A percentile compares a stretch with the other conserved stretches of the same genome.
These are phyloP conservation scores for Drosophila kambysellisi DNA, from an alignment of 2,888 invertebrate species.

Conservation along the genomic window DNA sequence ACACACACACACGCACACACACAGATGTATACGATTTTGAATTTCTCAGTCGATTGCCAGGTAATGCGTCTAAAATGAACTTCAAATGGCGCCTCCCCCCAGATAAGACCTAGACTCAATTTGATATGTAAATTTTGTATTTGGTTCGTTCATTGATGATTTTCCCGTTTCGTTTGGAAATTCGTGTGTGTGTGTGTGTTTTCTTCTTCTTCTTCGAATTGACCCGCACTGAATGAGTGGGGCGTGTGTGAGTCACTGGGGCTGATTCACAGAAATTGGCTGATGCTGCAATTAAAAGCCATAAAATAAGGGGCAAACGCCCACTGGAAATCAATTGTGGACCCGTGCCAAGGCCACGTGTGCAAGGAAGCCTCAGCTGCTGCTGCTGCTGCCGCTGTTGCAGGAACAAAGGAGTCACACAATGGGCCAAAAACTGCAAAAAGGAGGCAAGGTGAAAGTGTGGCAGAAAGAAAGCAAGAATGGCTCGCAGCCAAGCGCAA, in stretches of 20 bases:
- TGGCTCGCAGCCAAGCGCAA: constrained; percentile 51
- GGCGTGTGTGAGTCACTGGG: constrained; percentile 41
- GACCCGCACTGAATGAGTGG: constrained; percentile 6
- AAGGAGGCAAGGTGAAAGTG: constrained; percentile 69
- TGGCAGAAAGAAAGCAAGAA: constrained; percentile 36
- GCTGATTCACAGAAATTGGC: constrained; percentile 54
- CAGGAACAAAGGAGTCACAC: constrained; percentile 57
- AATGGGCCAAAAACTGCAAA: constrained; percentile 51
- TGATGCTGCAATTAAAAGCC: constrained; percentile 39
- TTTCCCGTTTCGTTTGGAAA: constrained; percentile 59
- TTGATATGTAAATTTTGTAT: constrained; percentile 68
- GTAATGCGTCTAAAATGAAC: constrained; percentile 72
- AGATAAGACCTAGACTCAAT: constrained; percentile 55
- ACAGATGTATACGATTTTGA: constrained; percentile 14
- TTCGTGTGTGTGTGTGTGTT: constrained; percentile 7
- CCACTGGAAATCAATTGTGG: constrained; percentile 50
- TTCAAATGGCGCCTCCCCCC: constrained; percentile 61
- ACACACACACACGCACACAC: background rate
- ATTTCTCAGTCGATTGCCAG: constrained; percentile 68
- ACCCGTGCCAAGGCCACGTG: constrained; percentile 65
- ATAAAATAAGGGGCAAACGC: constrained; percentile 6
- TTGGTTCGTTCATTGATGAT: constrained; percentile 63
- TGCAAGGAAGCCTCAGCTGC: constrained; percentile 41
- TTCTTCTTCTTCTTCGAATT: constrained; percentile 24
- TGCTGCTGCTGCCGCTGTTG: constrained; percentile 44